These are phyloP conservation scores for Ephialtes manifestator DNA, from an alignment of 2,888 invertebrate species.

Conservation along the genomic window DNA sequence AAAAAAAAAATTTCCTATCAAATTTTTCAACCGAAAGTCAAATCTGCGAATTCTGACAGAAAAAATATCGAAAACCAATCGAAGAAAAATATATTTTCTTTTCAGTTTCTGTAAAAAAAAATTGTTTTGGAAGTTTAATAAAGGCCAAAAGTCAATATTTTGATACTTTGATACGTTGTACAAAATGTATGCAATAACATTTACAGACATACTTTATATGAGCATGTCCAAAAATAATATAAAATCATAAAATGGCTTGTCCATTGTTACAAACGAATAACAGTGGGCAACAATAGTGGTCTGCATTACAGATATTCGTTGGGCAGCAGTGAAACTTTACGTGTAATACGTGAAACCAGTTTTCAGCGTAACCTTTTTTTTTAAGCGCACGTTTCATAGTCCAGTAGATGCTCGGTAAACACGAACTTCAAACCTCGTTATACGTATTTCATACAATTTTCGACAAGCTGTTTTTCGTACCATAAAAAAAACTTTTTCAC, in stretches of 20 bases:
- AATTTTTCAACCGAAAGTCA: too few relatives aligned
- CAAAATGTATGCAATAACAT: too few relatives aligned
- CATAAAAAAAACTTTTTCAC: conserved; percentile 21
- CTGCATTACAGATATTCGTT: neutral
- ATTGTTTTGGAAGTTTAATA: too few relatives aligned
- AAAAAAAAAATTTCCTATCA: too few relatives aligned
- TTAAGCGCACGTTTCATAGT: neutral
- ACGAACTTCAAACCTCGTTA: conserved; percentile 30
- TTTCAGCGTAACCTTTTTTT: conserved; percentile 4
- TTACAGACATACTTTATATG: too few relatives aligned
- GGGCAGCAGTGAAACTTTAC: neutral
- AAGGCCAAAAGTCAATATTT: too few relatives aligned
- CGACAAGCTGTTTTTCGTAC: neutral
- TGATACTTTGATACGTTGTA: too few relatives aligned
- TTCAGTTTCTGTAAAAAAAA: too few relatives aligned
- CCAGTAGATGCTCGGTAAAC: conserved; percentile 5
- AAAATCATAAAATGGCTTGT: neutral
- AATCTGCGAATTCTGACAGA: too few relatives aligned
- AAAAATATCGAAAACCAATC: too few relatives aligned
- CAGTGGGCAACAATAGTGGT: neutral
- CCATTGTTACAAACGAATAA: neutral
- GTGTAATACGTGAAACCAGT: neutral
- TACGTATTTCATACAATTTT: conserved; percentile 18
- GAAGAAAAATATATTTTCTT: too few relatives aligned
- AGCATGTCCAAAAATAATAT: too few relatives aligned